Conservation (phyloP, 2,113 vertebrate genomes). For the Mus musculus region GRCm39 chr9:118664001-118664500, state of each 20-base stretch:
- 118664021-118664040: background rate
- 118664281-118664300: background rate
- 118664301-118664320: background rate
- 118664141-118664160: background rate
- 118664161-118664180: background rate
- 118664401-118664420: background rate
- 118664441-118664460: background rate
- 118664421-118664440: background rate
- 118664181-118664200: background rate
- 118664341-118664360: background rate
- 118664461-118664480: background rate
- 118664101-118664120: background rate
- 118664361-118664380: background rate
- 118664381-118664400: background rate
- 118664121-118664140: background rate
- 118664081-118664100: too few relatives aligned
- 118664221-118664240: fast-evolving
- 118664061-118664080: background rate
- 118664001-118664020: background rate
- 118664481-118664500: background rate
- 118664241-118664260: background rate
- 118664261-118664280: fast-evolving
- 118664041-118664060: background rate
- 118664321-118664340: too few relatives aligned
- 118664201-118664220: background rate